These are phyloP conservation scores for Enchytraeus crypticus DNA, from an alignment of 2,888 invertebrate species.

Conservation along the genomic window DNA sequence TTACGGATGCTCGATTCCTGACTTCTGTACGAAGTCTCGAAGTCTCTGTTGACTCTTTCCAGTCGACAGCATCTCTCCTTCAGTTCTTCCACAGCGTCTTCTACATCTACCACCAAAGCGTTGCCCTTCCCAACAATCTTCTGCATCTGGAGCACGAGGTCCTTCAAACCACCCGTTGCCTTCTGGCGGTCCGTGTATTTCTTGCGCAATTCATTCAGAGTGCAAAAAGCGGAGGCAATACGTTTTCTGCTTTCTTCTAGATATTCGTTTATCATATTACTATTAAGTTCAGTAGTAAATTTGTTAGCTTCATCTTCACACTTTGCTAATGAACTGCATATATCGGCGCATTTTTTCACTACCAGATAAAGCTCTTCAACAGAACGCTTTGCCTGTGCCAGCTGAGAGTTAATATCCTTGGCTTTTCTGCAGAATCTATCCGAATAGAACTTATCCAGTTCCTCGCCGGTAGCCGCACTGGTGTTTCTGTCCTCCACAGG, in stretches of 20 bases:
- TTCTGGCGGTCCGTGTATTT: too few species aligned
- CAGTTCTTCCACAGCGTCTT: too few species aligned
- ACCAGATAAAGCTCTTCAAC: neutral
- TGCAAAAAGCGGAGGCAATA: too few species aligned
- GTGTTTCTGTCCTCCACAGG: neutral
- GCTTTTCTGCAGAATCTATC: neutral
- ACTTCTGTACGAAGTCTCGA: neutral
- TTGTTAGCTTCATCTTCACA: too few species aligned
- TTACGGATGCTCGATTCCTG: neutral
- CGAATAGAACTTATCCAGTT: neutral
- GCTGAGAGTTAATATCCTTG: neutral
- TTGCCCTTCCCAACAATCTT: neutral
- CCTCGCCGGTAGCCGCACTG: neutral
- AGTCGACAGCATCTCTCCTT: too few species aligned
- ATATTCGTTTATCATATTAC: too few species aligned
- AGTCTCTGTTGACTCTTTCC: too few species aligned
- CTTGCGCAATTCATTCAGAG: too few species aligned
- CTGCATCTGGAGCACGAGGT: neutral
- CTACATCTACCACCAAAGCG: too few species aligned
- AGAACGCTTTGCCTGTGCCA: neutral
- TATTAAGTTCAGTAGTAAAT: too few species aligned
- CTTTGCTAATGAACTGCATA: too few species aligned
- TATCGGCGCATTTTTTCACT: neutral
- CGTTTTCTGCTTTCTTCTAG: too few species aligned
- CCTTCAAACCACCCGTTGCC: neutral